Conservation (phyloP, 2,113 vertebrate genomes). For the Bagarius yarrelli region DNA sequence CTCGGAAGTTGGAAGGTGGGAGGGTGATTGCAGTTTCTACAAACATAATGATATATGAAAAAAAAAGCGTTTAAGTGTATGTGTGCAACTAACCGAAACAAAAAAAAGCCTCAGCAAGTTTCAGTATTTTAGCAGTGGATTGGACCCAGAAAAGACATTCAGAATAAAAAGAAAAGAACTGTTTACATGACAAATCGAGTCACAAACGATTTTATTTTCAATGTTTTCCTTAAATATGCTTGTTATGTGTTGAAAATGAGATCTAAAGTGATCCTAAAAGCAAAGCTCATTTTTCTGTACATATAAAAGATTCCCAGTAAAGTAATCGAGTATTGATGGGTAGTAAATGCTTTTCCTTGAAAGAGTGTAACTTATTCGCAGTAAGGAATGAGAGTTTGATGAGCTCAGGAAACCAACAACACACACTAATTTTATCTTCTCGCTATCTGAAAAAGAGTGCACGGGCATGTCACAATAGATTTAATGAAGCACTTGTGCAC, state of each 20-base stretch:
- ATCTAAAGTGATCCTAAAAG: conserved; percentile 29
- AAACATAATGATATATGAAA: conserved; percentile 43
- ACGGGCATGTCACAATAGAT: conserved; percentile 64
- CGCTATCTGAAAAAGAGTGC: conserved; percentile 50
- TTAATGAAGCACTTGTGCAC: conserved; percentile 68
- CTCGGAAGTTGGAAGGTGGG: conserved; percentile 21
- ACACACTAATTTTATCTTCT: conserved; percentile 57
- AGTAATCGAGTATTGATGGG: conserved; percentile 39
- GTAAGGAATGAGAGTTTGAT: conserved; percentile 42
- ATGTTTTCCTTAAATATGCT: conserved; percentile 2
- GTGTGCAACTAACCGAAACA: background rate
- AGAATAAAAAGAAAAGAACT: background rate
- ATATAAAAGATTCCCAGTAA: conserved; percentile 20
- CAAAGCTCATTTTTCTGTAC: conserved; percentile 46
- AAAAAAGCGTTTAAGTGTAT: conserved; percentile 2
- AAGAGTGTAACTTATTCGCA: conserved; percentile 57
- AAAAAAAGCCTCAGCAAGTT: background rate
- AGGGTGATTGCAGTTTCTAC: conserved; percentile 42
- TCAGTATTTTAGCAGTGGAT: background rate
- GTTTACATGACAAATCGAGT: conserved; percentile 18
- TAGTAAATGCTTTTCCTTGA: conserved; percentile 45
- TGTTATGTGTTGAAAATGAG: conserved; percentile 18
- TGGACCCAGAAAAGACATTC: background rate
- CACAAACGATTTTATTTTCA: background rate
- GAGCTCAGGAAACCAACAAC: conserved; percentile 53